These are phyloP conservation scores for Erpornis zantholeuca DNA, from an alignment of 2,113 vertebrate species.

Conservation along the genomic window DNA sequence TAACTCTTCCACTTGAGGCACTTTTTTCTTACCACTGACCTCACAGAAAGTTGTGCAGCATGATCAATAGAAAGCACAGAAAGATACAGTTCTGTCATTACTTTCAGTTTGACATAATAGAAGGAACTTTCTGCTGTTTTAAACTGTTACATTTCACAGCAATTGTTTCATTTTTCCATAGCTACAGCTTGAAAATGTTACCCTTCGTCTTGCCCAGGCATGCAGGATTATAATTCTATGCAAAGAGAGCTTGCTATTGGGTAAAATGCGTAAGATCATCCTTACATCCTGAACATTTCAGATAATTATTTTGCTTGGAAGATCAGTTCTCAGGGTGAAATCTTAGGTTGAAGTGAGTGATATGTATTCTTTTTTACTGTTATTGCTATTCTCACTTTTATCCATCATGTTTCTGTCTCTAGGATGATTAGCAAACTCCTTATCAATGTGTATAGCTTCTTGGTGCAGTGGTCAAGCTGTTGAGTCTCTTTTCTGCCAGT, in stretches of 20 bases:
- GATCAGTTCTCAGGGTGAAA: neutral
- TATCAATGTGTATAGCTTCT: neutral
- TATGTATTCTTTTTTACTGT: neutral
- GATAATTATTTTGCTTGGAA: neutral
- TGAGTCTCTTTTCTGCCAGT: neutral
- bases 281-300: neutral
- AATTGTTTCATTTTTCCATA: slow-evolving; percentile 4
- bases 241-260: neutral
- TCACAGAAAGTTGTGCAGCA: neutral
- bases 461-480: neutral
- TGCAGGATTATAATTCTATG: neutral
- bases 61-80: neutral
- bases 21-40: neutral
- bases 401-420: neutral
- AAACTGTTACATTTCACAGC: neutral
- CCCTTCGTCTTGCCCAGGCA: neutral
- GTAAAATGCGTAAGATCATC: neutral
- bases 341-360: neutral
- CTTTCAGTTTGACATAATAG: slow-evolving; percentile 1
- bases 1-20: neutral
- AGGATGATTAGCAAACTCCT: neutral
- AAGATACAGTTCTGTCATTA: neutral
- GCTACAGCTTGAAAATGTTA: neutral
- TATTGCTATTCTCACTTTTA: neutral
- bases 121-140: neutral